Evolutionary conservation across 1,140 invertebrate genomes (phyloP).

Genomic region (Drosophila serrata): DNA sequence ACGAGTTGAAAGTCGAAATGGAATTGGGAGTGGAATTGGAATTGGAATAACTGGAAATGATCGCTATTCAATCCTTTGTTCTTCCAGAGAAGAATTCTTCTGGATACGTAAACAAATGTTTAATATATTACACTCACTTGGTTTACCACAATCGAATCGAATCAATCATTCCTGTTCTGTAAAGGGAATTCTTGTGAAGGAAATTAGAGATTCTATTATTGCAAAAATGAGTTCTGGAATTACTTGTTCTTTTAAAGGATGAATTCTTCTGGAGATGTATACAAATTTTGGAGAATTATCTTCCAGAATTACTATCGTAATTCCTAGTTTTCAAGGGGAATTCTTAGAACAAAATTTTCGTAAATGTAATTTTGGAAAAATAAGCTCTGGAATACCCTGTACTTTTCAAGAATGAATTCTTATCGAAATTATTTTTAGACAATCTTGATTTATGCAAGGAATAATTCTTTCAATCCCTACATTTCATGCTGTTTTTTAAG

Average conservation of each 20-base stretch:
- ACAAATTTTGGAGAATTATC: not conserved
- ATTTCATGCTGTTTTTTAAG: too few species aligned
- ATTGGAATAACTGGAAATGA: not conserved
- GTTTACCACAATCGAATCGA: too few species aligned
- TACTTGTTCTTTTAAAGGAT: not conserved
- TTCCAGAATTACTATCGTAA: not conserved
- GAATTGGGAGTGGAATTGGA: not conserved
- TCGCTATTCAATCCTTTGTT: slow-evolving; percentile 2
- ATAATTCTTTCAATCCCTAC: too few species aligned
- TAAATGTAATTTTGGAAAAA: not conserved
- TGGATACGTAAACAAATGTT: not conserved
- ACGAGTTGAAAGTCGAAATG: slow-evolving; percentile 8
- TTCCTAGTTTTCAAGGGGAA: not conserved
- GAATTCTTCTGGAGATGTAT: not conserved
- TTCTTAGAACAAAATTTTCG: not conserved
- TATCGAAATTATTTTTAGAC: not conserved
- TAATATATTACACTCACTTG: not conserved
- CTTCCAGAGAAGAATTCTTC: slow-evolving; percentile 5
- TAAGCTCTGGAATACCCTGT: not conserved
- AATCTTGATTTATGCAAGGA: too few species aligned
- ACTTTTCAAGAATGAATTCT: not conserved
- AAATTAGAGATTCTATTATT: too few species aligned
- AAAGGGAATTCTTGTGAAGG: not conserved
- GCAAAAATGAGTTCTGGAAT: not conserved
- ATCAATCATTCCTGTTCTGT: not conserved